Base-by-base conservation (phyloP, 2,797 vertebrate species). In the Coendou prehensilis region DNA sequence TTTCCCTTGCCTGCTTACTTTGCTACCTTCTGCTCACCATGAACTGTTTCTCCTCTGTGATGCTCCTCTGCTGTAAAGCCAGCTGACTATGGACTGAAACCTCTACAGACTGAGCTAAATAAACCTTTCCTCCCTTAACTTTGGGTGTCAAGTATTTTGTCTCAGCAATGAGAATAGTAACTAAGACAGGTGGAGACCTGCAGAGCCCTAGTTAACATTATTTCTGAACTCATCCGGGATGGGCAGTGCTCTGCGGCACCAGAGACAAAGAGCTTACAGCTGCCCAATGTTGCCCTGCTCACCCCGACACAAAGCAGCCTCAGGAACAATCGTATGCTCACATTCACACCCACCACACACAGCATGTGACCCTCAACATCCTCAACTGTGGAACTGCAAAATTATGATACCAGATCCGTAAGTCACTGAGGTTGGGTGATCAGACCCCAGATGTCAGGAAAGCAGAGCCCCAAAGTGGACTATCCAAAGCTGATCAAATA, bases 401-500 rank as follows among this genome's bases (percentile, higher is more conserved):
- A 82, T 17, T 30, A 2, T 17, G 20, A 61, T 15, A 30, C 20
- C 63, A 76, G 57, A 89, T 33, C 33, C 45, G 11, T 2, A 30
- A 67, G 50, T 22, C 23, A 0, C 0, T 11, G 28, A 15, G 4
- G 5, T 13, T 7, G 47, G 10, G 26, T 15, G 2, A 4, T 17
- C 26, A 10, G 2, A 13, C 17, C 15, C 3, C 23, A 30, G n/a
- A 10, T 2, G 0, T n/a, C n/a, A 73, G 71, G 23, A 80, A n/a
- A 75, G 30, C 57, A 30, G 56, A 75, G 79, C 45, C 10, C 4
- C 17, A 28, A 64, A 45, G 57, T 6, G 15, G 1, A 28, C 57
- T 30, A 20, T 0, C 67, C 47, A 47, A 50, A 4, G 18, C 23
- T 30, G 5, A 14, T 3, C 2, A 1, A 47, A 6, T 13, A 4